Percentiles rank a stretch among this genome's conserved stretches.
These are phyloP conservation scores for Ceratina australensis DNA, from an alignment of 1,140 invertebrate species.

Conservation along the genomic window DNA sequence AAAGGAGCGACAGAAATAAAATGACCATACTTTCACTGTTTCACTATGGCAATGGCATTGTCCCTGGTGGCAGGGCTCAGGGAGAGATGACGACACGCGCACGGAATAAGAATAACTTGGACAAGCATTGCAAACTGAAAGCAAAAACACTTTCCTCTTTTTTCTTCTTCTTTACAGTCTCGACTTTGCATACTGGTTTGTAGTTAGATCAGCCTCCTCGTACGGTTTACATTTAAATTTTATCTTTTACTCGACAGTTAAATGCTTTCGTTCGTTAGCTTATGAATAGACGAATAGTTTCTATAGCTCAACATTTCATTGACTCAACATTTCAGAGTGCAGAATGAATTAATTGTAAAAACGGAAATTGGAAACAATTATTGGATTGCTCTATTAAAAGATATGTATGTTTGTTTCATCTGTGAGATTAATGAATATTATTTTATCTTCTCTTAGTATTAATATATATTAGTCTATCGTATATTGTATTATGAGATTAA, in stretches of 20 bases:
- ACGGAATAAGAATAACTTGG: slow-evolving; percentile 63
- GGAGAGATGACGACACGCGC: slow-evolving; percentile 67
- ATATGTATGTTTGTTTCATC: no score
- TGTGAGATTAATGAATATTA: no score
- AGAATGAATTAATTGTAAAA: no score
- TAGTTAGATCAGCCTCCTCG: neutral
- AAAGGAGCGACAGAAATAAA: slow-evolving; percentile 65
- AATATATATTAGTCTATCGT: no score
- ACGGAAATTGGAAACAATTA: no score
- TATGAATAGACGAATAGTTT: neutral
- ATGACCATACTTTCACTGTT: slow-evolving; percentile 78
- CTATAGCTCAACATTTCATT: neutral
- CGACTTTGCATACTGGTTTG: neutral
- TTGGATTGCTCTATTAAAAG: no score
- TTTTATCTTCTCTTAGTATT: no score
- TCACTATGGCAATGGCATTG: slow-evolving; percentile 79
- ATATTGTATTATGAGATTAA: no score
- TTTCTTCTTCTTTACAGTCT: slow-evolving; percentile 22
- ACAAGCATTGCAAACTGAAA: slow-evolving; percentile 44
- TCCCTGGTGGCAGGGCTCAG: slow-evolving; percentile 65
- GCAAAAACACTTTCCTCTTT: slow-evolving; percentile 58
- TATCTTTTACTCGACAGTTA: neutral
- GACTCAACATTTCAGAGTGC: no score
- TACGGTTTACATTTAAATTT: neutral
- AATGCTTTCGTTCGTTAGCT: neutral